phyloP scores from a whole-genome alignment of 2,797 vertebrate species.

The Psittacula echo region DNA sequence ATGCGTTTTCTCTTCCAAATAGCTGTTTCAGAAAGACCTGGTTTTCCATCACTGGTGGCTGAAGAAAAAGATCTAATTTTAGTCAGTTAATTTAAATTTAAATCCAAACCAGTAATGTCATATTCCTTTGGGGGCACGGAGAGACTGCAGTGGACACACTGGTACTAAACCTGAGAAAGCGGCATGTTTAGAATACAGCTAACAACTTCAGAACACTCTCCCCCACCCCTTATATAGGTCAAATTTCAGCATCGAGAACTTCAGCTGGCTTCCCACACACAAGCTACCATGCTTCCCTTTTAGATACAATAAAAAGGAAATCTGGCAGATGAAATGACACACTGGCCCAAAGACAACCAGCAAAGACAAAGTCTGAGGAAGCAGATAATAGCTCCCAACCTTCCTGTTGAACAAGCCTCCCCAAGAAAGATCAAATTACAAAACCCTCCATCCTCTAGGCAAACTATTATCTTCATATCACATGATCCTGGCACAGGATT shows the following conservation, averaged over 20 bases:
- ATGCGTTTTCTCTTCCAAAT: neutral
- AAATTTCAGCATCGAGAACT: neutral
- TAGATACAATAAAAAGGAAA: neutral
- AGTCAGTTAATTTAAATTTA: neutral
- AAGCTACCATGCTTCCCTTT: neutral
- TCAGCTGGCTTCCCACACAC: neutral
- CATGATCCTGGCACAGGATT: accelerated
- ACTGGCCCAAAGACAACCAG: neutral
- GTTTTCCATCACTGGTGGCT: neutral
- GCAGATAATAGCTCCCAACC: neutral
- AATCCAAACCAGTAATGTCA: neutral
- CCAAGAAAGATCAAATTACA: neutral
- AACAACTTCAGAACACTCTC: neutral
- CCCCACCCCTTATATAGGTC: neutral
- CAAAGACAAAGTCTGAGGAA: neutral
- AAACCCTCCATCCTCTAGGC: neutral
- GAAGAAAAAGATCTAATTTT: neutral
- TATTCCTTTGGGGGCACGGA: neutral
- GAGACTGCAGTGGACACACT: neutral
- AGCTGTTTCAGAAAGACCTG: neutral
- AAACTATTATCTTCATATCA: neutral
- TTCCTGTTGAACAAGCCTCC: neutral
- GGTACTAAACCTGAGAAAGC: neutral
- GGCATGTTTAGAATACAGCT: neutral
- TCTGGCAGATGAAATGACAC: neutral